Conservation (phyloP, 1,140 invertebrate genomes). For the Drosophila tropicalis region DNA sequence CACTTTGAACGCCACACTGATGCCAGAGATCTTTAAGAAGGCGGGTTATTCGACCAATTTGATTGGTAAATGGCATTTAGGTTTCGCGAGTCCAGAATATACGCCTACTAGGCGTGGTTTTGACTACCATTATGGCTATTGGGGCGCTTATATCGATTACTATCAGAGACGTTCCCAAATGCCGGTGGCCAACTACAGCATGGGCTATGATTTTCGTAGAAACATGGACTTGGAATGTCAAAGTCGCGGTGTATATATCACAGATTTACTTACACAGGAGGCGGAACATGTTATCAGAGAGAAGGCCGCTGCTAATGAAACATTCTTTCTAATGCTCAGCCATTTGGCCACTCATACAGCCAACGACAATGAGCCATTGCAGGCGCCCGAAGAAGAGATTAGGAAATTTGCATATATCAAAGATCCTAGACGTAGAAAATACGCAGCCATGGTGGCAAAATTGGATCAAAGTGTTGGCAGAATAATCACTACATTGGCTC, state of each 20-base stretch:
- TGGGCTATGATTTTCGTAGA: conserved; percentile 89
- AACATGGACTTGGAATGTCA: conserved; percentile 86
- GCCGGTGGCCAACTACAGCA: conserved; percentile 83
- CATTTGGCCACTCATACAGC: conserved; percentile 92
- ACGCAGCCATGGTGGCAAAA: conserved; percentile 95
- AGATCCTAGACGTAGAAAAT: conserved; percentile 89
- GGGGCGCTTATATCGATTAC: conserved; percentile 92
- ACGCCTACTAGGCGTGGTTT: conserved; percentile 93
- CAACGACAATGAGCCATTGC: conserved; percentile 87
- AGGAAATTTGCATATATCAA: conserved; percentile 90
- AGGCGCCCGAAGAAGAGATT: conserved; percentile 91
- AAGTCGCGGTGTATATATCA: conserved; percentile 88
- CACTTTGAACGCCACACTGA: conserved; percentile 87
- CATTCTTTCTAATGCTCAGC: conserved; percentile 91
- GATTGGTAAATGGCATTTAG: conserved; percentile 97
- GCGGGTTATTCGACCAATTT: conserved; percentile 92
- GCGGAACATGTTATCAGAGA: conserved; percentile 88
- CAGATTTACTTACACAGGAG: conserved; percentile 90
- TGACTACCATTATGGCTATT: conserved; percentile 93
- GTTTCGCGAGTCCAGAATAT: conserved; percentile 88
- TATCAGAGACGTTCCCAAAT: conserved; percentile 88
- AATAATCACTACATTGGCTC: conserved; percentile 88
- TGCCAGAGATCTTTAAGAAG: conserved; percentile 90
- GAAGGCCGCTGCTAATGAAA: conserved; percentile 85
- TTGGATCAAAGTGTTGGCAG: conserved; percentile 93